Base-by-base conservation (phyloP, 2,797 vertebrate genomes). In the Staurois parvus region DNA sequence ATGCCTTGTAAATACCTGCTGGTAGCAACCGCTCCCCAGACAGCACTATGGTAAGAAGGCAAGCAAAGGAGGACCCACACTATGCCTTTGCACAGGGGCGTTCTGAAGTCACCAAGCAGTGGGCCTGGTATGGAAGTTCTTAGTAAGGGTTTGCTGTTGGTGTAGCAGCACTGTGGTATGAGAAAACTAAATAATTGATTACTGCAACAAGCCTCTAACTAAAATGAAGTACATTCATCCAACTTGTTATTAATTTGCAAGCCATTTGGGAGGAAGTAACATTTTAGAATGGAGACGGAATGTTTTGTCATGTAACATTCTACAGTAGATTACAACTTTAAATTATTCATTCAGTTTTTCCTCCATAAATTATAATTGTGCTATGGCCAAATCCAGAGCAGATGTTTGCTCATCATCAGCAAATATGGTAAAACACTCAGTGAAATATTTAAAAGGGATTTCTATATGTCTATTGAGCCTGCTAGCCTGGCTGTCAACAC, bases 371-470 rank as follows among this genome's bases (percentile, higher is more conserved):
- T 79, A 85, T 72, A 75, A 66, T 67, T 80, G 56, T 85, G 78
- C 37, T 73, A 69, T 45, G 62, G 68, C 75, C 59, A 83, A 83
- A 87, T 83, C 75, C 29, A 68, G 37, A 78, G 67, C 85, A 87
- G 85, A 87, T 87, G 85, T 87, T 70, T 69, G 34, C 80, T 83
- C 75, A 78, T 66, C 75, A 78, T 66, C 75, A 78, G 75, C 67
- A 48, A 87, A 83, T 83, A 83, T 79, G 80, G 67, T 86, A 68
- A 78, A 87, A 78, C 74, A 67, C 80, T 83, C 67, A 68, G 70
- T 87, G 85, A 87, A 86, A 86, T 86, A 77, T 77, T 83, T 82
- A 81, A 80, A 66, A 87, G 75, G 85, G 85, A 78, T 78, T 87
- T 83, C 75, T 83, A 67, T 67, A 73, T 79, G 56, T 72, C 75